Base-by-base conservation (phyloP, 2,797 vertebrate species). In the Thunnus albacares region DNA sequence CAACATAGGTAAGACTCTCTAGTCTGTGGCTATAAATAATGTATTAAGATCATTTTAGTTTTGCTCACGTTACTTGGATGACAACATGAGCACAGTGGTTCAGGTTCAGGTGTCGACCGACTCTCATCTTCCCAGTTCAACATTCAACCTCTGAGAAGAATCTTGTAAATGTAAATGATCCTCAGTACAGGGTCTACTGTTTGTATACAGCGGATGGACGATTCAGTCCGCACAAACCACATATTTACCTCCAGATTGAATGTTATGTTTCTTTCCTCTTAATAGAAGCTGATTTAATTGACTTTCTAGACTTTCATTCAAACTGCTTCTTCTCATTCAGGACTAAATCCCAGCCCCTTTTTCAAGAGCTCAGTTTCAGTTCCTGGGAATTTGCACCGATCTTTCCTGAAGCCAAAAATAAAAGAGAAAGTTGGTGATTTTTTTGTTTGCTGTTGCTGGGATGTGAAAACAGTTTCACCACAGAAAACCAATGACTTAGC, bases 311-410 rank as follows among this genome's bases (percentile, higher is more conserved):
- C 62, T 41, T 30, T 30, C 28, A 30, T 30, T 30, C 28, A 30
- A 38, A n/a, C 49, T 52, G 3, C 35, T 59, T 15, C 45, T 78
- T 84, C 61, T 11, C 20, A 57, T 71, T 63, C 75, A 17, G 35
- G 13, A 6, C 41, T 60, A 49, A 9, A 5, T 51, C 24, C 24
- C 24, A 24, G 2, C 24, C 24, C 24, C 24, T 24, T 24, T 24
- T 24, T 24, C 24, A 24, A 24, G 24, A 24, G 24, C 2, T 24
- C 24, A 24, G 24, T 24, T 24, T 24, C 24, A 24, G 24, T 0
- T 24, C 0, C 24, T 24, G 24, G 24, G 24, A 24, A 24, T 2
- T 24, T 24, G 24, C 24, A 24, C 24, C 2, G 24, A 24, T 24
- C 24, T 24, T 24, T 24, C 24, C 24, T 2, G 24, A 24, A 24